Percentiles rank a stretch among this genome's conserved stretches.
These are phyloP conservation scores for Stigmatopora argus DNA, from an alignment of 2,113 vertebrate species.

Conservation along the genomic window DNA sequence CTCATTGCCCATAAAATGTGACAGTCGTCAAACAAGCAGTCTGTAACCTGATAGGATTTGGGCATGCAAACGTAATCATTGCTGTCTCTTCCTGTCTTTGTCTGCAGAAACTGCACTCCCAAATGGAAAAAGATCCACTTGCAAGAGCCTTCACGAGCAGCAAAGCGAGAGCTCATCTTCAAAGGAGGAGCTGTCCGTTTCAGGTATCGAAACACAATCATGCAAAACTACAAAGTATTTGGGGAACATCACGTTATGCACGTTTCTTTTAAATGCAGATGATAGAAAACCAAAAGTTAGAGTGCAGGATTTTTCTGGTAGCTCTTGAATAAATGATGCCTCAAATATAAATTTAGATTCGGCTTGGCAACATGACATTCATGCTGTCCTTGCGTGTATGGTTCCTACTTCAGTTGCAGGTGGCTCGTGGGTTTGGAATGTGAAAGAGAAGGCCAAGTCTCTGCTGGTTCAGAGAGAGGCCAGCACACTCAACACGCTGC, in stretches of 20 bases:
- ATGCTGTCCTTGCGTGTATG: neutral
- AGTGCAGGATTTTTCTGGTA: neutral
- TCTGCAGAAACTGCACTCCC: constrained; percentile 42
- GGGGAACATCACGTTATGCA: neutral
- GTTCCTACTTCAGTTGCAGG: constrained; percentile 31
- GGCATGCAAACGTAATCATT: neutral
- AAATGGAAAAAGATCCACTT: constrained; percentile 24
- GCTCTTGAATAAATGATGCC: constrained; percentile 3
- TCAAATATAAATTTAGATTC: neutral
- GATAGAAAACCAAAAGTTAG: neutral
- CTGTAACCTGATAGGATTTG: neutral
- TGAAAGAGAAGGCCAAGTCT: constrained; percentile 41
- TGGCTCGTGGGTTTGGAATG: constrained; percentile 55
- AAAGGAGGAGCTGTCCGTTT: constrained; percentile 53
- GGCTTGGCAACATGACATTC: neutral
- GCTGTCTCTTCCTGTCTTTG: neutral
- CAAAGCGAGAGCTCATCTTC: constrained; percentile 50
- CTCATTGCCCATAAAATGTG: neutral
- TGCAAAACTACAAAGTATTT: neutral
- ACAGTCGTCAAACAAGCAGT: neutral
- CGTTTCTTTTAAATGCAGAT: neutral
- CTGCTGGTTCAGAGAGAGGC: constrained; percentile 59
- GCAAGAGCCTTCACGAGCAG: constrained; percentile 34
- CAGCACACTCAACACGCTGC: constrained; percentile 66
- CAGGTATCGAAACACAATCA: constrained; percentile 39